A percentile compares a stretch with the other conserved stretches of the same genome.
phyloP scores from a whole-genome alignment of 2,888 invertebrate species.

The Hirtodrosophila confusa region DNA sequence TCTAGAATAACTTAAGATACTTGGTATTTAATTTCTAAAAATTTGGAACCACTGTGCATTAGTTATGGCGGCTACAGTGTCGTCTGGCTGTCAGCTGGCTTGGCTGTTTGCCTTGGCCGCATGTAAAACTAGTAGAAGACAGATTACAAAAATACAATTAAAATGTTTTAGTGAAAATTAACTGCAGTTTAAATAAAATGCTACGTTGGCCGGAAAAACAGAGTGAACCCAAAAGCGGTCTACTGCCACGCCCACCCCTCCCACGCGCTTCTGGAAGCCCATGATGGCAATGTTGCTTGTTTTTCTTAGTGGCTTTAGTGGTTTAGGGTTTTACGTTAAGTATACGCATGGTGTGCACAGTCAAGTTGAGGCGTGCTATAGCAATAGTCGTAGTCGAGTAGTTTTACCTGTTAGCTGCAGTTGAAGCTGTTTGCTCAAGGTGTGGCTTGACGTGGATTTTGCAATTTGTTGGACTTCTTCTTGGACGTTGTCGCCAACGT shows the following conservation, averaged over 20 bases:
- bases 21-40: not conserved
- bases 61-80: conserved; percentile 12
- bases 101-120: conserved; percentile 40
- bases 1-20: too few species aligned
- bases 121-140: conserved; percentile 71
- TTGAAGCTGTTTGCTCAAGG: conserved; percentile 64
- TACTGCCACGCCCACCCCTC: too few species aligned
- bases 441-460: conserved; percentile 76
- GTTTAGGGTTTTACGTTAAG: conserved; percentile 75
- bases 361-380: conserved; percentile 43
- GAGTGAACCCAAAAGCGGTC: conserved; percentile 31
- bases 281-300: conserved; percentile 46
- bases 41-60: conserved; percentile 32
- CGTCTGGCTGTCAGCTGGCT: conserved; percentile 30
- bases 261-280: not conserved
- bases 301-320: conserved; percentile 75
- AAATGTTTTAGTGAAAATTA: conserved; percentile 79
- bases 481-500: conserved; percentile 55
- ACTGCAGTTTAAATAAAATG: conserved; percentile 80
- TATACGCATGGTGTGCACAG: conserved; percentile 72
- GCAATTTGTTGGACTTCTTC: conserved; percentile 78
- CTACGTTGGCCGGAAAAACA: conserved; percentile 61
- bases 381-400: conserved; percentile 26
- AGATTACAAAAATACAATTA: conserved; percentile 80
- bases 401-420: conserved; percentile 43